Conservation (phyloP, 2,113 vertebrate species). For the Vulpes vulpes region DNA sequence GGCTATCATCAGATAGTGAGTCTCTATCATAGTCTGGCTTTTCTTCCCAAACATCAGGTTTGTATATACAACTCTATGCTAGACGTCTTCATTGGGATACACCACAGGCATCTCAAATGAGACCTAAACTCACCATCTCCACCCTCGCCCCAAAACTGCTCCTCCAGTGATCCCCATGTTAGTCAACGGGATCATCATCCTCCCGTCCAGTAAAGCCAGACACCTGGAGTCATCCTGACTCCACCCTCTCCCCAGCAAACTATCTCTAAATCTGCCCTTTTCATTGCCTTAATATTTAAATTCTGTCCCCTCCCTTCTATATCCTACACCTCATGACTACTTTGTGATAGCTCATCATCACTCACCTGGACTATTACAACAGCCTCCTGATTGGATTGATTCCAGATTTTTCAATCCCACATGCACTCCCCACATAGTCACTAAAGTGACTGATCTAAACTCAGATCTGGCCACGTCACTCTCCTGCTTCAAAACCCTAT, state of each 20-base stretch:
- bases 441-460: background rate
- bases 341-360: background rate
- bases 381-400: background rate
- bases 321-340: background rate
- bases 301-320: background rate
- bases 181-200: background rate
- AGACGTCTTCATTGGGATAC: background rate
- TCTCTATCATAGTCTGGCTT: background rate
- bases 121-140: background rate
- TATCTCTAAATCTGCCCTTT: background rate
- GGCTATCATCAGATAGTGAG: background rate
- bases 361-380: background rate
- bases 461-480: background rate
- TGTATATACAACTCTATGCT: background rate
- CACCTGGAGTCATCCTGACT: background rate
- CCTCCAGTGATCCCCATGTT: background rate
- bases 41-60: background rate
- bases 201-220: background rate
- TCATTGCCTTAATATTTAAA: background rate
- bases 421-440: background rate
- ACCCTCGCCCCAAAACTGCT: background rate
- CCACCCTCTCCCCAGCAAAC: background rate
- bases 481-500: background rate
- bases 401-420: background rate
- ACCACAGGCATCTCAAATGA: background rate